Conservation (phyloP, 2,113 vertebrate genomes). For the Circaetus cinerascens region DNA sequence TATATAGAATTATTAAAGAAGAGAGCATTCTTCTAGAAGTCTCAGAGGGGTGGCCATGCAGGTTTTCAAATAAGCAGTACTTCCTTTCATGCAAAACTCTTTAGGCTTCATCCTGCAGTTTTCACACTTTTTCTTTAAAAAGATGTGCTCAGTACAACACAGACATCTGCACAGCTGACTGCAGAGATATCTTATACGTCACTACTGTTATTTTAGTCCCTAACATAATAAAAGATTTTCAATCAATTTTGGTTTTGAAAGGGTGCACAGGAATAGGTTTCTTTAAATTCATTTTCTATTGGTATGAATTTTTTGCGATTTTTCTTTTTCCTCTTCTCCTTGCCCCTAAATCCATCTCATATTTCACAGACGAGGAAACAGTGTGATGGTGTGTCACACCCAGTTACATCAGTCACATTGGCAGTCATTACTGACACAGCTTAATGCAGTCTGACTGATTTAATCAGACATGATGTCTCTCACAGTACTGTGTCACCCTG, state of each 20-base stretch:
- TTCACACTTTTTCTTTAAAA: background rate
- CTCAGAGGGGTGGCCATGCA: background rate
- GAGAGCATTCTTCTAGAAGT: background rate
- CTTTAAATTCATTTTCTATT: background rate
- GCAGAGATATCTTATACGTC: background rate
- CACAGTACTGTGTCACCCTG: background rate
- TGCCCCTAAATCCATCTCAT: background rate
- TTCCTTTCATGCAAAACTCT: background rate
- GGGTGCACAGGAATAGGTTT: background rate
- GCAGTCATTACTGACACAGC: slow-evolving; percentile 14
- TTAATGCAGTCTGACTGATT: slow-evolving; percentile 39
- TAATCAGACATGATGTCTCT: slow-evolving; percentile 2
- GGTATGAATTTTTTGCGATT: background rate
- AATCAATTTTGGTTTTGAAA: background rate
- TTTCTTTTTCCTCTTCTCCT: background rate
- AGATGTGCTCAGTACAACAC: background rate
- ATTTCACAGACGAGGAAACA: background rate
- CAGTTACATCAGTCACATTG: slow-evolving; percentile 16
- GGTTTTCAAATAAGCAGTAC: background rate
- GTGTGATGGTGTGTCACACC: background rate
- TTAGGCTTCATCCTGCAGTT: background rate
- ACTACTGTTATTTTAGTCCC: background rate
- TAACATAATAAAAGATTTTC: background rate
- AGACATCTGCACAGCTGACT: background rate
- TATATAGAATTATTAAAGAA: background rate